Conservation (phyloP, 92 coral and sea anemone genomes). For the Porites lobata region DNA sequence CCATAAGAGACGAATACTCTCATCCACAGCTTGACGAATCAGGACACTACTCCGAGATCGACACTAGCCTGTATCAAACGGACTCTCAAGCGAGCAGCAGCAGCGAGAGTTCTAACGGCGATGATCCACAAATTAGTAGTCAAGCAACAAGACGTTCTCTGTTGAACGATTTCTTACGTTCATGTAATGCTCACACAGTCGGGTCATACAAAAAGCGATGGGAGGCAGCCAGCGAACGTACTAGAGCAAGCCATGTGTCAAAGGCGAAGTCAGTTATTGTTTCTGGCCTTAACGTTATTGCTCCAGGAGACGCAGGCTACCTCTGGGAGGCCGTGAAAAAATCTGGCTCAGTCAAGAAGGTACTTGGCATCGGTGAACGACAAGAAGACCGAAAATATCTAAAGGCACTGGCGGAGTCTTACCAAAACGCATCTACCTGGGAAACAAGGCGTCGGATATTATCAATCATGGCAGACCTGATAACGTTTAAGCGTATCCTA, state of each 20-base stretch:
- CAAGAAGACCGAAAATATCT: slow-evolving; percentile 53
- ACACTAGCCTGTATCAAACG: slow-evolving; percentile 34
- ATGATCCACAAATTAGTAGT: too few species aligned
- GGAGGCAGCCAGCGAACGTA: slow-evolving; percentile 45
- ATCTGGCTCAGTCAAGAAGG: slow-evolving; percentile 49
- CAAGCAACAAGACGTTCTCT: too few species aligned
- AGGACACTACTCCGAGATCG: background rate
- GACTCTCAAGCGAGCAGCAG: slow-evolving; percentile 43
- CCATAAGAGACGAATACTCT: slow-evolving; percentile 26
- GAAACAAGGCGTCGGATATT: slow-evolving; percentile 27
- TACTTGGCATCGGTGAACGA: slow-evolving; percentile 38
- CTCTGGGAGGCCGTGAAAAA: too few species aligned
- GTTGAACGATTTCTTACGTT: too few species aligned
- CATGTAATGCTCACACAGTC: too few species aligned
- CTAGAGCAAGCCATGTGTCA: too few species aligned
- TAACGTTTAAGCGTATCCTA: too few species aligned
- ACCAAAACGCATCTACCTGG: slow-evolving; percentile 36
- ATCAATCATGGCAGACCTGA: slow-evolving; percentile 13
- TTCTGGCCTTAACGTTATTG: too few species aligned
- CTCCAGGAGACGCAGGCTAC: too few species aligned
- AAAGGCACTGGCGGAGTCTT: slow-evolving; percentile 53
- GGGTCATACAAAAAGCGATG: slow-evolving; percentile 58
- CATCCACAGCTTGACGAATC: background rate
- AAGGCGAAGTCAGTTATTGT: too few species aligned
- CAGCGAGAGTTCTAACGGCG: too few species aligned